A percentile compares a stretch with the other conserved stretches of the same genome.
phyloP scores from a whole-genome alignment of 2,888 invertebrate genomes.

The Hirudinaria manillensis region DNA sequence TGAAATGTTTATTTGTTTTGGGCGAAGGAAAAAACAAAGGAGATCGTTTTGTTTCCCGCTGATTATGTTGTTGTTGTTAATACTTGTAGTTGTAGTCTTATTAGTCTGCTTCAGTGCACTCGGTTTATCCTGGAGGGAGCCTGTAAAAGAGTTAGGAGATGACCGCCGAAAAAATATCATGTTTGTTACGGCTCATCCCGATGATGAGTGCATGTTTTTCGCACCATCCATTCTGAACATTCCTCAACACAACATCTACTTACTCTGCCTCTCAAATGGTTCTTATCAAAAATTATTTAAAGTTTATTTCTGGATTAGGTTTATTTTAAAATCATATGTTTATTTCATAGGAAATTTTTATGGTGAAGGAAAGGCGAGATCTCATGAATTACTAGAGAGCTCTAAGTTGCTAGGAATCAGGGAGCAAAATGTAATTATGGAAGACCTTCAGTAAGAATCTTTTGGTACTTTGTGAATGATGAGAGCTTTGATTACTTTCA shows the following conservation, averaged over 20 bases:
- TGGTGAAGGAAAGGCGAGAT: conserved; percentile 63
- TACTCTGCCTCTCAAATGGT: conserved; percentile 41
- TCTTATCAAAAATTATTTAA: neutral
- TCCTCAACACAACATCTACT: conserved; percentile 30
- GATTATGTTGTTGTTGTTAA: no score
- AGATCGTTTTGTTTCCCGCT: no score
- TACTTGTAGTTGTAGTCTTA: no score
- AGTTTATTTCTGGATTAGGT: no score
- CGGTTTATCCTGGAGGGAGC: neutral
- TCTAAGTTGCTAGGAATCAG: conserved; percentile 74
- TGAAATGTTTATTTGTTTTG: no score
- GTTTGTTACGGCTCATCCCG: conserved; percentile 80
- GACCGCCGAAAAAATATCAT: neutral
- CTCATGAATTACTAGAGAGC: conserved; percentile 74
- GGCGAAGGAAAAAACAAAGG: no score
- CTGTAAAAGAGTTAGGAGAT: neutral
- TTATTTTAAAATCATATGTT: conserved; percentile 4
- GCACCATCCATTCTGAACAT: conserved; percentile 63
- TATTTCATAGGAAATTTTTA: conserved; percentile 58
- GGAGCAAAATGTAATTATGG: conserved; percentile 64
- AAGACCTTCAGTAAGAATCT: conserved; percentile 44
- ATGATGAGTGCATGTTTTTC: conserved; percentile 99
- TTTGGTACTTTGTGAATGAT: neutral
- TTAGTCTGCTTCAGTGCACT: no score
- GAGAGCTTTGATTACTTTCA: neutral